Conservation (phyloP, 2,888 invertebrate species). For the Odontothrips loti region DNA sequence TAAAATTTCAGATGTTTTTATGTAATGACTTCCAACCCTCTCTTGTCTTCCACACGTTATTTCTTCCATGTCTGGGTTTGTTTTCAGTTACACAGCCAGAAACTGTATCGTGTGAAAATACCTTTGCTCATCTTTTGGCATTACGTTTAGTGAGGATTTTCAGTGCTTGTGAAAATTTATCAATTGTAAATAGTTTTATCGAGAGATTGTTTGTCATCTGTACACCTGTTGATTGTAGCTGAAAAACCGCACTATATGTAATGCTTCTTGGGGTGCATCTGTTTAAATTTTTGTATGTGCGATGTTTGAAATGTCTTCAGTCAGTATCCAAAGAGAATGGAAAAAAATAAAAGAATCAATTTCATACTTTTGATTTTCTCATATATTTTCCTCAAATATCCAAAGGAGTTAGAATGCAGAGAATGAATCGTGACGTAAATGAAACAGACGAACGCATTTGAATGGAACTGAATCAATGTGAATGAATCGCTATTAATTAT, state of each 20-base stretch:
- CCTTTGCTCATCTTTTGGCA: neutral
- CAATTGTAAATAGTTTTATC: neutral
- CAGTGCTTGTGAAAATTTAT: neutral
- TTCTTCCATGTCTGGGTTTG: neutral
- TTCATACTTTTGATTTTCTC: neutral
- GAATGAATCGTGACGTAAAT: too few species aligned
- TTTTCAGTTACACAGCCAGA: neutral
- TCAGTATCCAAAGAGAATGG: constrained; percentile 21
- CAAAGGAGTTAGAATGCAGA: too few species aligned
- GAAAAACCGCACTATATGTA: neutral
- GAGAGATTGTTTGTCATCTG: neutral
- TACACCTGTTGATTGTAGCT: neutral
- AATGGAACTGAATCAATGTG: neutral
- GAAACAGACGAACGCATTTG: neutral
- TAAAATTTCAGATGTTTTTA: neutral
- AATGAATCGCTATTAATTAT: too few species aligned
- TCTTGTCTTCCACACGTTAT: neutral
- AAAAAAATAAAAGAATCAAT: constrained; percentile 11
- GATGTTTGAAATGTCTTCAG: constrained; percentile 20
- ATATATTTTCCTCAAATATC: too few species aligned
- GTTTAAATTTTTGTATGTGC: neutral
- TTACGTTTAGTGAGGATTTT: neutral
- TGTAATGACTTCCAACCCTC: too few species aligned
- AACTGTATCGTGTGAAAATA: neutral
- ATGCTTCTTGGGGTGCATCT: neutral